Evolutionary conservation across 2,113 vertebrate species (phyloP).

Genomic region (Brachypteracias leptosomus): DNA sequence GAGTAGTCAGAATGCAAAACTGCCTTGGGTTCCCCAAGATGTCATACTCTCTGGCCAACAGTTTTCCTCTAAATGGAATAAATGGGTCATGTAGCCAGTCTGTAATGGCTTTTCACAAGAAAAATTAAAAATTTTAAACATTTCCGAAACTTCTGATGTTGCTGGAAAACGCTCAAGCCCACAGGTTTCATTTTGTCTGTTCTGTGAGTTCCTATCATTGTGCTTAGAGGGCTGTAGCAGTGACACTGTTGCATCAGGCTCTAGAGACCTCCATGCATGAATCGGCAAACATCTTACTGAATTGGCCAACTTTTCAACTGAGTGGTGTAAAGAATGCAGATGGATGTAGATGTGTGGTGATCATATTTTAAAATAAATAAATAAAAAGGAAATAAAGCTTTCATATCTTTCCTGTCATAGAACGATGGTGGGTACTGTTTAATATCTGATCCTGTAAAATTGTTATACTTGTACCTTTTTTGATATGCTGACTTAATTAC

Average conservation of each 20-base stretch:
- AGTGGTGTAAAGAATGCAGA: background rate
- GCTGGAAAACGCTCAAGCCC: constrained; percentile 27
- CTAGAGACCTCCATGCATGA: background rate
- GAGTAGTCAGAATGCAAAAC: background rate
- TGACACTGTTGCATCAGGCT: background rate
- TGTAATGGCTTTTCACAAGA: constrained; percentile 17
- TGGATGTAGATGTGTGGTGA: background rate
- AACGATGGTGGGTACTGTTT: background rate
- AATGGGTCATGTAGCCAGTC: background rate
- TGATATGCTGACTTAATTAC: background rate
- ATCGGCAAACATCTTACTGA: background rate
- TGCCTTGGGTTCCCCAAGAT: background rate
- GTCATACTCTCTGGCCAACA: background rate
- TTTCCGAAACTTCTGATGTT: constrained; percentile 9
- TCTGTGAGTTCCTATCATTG: background rate
- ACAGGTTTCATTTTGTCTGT: constrained; percentile 48
- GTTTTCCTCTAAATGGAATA: background rate
- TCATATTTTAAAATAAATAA: background rate
- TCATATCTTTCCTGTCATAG: background rate
- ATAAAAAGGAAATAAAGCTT: background rate
- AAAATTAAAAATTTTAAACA: background rate
- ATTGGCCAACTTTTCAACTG: background rate
- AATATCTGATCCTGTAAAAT: background rate
- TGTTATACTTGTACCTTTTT: background rate
- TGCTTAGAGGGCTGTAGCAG: background rate